Evolutionary conservation across 2,113 vertebrate genomes (phyloP).

Genomic region (Manacus vitellinus): DNA sequence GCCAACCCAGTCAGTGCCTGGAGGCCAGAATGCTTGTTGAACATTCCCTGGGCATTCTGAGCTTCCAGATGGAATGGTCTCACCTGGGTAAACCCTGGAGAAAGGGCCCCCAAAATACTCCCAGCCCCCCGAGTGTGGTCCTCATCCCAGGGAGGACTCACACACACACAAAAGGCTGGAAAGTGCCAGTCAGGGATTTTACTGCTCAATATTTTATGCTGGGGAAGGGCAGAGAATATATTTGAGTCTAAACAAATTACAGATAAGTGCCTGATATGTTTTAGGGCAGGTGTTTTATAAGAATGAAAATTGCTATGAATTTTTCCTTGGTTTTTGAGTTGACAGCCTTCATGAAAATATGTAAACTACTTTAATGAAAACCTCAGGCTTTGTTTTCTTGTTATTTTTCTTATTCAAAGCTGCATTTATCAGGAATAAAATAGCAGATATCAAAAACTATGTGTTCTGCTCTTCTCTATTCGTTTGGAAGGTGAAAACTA

Average conservation of each 20-base stretch:
- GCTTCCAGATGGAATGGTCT: not conserved
- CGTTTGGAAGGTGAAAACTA: not conserved
- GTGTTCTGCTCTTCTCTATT: not conserved
- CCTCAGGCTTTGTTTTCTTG: not conserved
- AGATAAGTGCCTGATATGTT: not conserved
- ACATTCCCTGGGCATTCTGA: not conserved
- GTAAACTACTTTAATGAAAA: constrained; percentile 24
- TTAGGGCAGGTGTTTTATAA: not conserved
- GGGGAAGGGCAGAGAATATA: not conserved
- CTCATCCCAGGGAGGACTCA: not conserved
- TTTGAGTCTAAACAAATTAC: not conserved
- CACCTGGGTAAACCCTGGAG: not conserved
- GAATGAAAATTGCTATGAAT: not conserved
- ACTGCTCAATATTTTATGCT: not conserved
- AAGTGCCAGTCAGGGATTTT: not conserved
- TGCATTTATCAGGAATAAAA: not conserved
- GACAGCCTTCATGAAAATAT: constrained; percentile 24
- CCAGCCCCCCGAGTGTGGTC: fast-evolving
- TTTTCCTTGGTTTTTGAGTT: not conserved
- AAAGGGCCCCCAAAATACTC: not conserved
- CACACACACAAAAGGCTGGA: not conserved
- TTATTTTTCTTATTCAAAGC: constrained; percentile 11
- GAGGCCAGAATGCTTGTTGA: not conserved
- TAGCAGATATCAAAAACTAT: not conserved
- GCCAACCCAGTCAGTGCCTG: not conserved